Percentiles rank a stretch among this genome's conserved stretches.
Conservation (phyloP, 2,797 vertebrate genomes). For the Pangasius mekongensis region DNA sequence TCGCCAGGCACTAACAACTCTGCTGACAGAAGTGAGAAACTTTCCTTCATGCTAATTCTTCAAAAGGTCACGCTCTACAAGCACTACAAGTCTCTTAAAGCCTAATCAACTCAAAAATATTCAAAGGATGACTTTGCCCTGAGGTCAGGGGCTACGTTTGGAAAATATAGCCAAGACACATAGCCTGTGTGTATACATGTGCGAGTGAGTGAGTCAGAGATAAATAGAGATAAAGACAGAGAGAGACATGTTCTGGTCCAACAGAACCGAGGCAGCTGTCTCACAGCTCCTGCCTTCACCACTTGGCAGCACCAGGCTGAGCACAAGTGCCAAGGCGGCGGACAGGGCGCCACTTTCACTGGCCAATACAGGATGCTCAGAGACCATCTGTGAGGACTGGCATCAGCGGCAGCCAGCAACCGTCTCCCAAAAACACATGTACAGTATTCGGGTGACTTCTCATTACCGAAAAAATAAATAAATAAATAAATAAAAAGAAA, state of each 20-base stretch:
- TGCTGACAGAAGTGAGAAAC: not conserved
- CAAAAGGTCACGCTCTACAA: not conserved
- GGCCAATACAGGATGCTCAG: constrained; percentile 60
- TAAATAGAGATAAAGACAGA: constrained; percentile 28
- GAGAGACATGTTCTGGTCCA: constrained; percentile 44
- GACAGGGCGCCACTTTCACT: constrained; percentile 52
- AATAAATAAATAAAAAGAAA: constrained; percentile 16
- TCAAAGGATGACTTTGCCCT: not conserved
- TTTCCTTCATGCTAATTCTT: not conserved
- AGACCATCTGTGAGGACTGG: constrained; percentile 75
- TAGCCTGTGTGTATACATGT: not conserved
- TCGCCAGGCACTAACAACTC: not conserved
- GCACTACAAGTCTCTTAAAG: not conserved
- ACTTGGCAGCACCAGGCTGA: constrained; percentile 65
- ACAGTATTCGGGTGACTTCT: constrained; percentile 65
- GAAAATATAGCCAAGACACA: not conserved
- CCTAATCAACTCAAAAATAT: not conserved
- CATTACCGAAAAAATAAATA: constrained; percentile 45
- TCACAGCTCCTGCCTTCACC: constrained; percentile 62
- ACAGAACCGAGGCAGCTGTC: constrained; percentile 70
- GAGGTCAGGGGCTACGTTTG: not conserved
- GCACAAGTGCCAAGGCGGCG: constrained; percentile 67
- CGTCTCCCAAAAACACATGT: constrained; percentile 62
- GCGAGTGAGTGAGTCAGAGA: constrained; percentile 5
- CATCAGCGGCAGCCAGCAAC: constrained; percentile 56